phyloP scores from a whole-genome alignment of 2,888 invertebrate genomes.

The Trissolcus japonicus region DNA sequence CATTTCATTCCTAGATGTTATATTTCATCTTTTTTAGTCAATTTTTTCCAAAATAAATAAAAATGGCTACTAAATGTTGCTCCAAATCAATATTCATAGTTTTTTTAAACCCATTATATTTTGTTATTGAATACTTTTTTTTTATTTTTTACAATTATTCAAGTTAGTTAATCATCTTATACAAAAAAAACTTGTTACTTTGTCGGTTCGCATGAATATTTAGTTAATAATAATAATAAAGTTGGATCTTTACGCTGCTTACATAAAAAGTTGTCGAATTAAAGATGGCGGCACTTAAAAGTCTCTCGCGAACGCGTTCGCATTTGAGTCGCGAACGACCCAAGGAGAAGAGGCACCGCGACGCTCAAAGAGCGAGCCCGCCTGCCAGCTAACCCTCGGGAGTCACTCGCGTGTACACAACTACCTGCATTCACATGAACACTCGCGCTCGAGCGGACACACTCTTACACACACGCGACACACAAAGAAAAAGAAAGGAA shows the following conservation, averaged over 20 bases:
- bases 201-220: too few species aligned
- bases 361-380: slow-evolving; percentile 32
- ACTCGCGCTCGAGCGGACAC: background rate
- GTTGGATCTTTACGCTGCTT: background rate
- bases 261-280: slow-evolving; percentile 20
- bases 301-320: slow-evolving; percentile 25
- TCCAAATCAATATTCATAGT: too few species aligned
- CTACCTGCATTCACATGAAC: slow-evolving; percentile 37
- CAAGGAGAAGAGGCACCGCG: slow-evolving; percentile 30
- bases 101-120: too few species aligned
- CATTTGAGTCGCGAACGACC: slow-evolving; percentile 31
- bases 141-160: too few species aligned
- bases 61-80: too few species aligned
- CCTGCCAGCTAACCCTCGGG: slow-evolving; percentile 44
- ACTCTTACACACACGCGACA: slow-evolving; percentile 4
- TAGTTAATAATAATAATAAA: background rate
- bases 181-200: too few species aligned
- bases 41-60: too few species aligned
- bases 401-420: slow-evolving; percentile 40
- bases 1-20: too few species aligned
- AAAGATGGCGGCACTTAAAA: slow-evolving; percentile 48
- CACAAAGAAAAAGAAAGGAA: slow-evolving; percentile 29
- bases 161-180: too few species aligned
- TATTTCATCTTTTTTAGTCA: too few species aligned
- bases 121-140: too few species aligned